Conservation (phyloP, 2,888 invertebrate genomes). For the Halocaridina rubra region DNA sequence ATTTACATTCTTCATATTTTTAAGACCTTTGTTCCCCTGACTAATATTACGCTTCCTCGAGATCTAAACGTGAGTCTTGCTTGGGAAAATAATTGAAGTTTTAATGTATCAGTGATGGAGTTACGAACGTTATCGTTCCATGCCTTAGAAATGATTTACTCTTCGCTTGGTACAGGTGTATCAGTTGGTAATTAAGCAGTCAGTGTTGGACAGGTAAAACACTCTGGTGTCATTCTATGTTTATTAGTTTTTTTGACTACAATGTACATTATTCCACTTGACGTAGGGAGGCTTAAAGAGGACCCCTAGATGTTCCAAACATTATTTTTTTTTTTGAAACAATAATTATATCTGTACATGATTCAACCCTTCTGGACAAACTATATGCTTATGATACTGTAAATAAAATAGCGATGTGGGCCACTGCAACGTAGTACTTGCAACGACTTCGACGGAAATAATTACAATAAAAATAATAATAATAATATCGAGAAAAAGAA, state of each 20-base stretch:
- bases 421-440: conserved; percentile 47
- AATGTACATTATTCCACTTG: conserved; percentile 61
- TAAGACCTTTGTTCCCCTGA: neutral
- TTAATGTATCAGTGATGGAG: too few species aligned
- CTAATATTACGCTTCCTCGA: neutral
- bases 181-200: neutral
- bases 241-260: conserved; percentile 60
- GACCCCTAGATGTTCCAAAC: conserved; percentile 58
- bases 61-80: too few species aligned
- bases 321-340: conserved; percentile 58
- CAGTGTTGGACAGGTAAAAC: neutral
- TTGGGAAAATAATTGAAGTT: too few species aligned
- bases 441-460: conserved; percentile 10
- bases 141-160: too few species aligned
- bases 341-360: conserved; percentile 61
- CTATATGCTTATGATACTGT: conserved; percentile 20
- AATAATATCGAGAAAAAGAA: neutral
- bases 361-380: conserved; percentile 61
- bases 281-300: conserved; percentile 59
- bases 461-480: neutral
- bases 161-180: neutral
- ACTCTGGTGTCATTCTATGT: conserved; percentile 35
- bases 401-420: conserved; percentile 41
- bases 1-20: conserved; percentile 15
- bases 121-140: too few species aligned